Base-by-base conservation (phyloP, 2,113 vertebrate species). In the Elaphurus davidianus region DNA sequence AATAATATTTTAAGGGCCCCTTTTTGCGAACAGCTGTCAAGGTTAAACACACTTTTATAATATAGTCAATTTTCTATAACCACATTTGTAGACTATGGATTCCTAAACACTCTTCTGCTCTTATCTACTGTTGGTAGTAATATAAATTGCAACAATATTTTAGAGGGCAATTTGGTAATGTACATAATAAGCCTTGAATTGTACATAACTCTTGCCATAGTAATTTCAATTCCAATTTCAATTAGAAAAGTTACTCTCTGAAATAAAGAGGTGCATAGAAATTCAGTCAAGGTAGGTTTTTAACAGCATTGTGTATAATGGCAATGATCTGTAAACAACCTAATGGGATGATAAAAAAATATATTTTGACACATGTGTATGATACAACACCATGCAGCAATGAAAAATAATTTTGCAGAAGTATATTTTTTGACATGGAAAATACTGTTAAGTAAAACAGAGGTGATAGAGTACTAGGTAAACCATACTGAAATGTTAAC, bases 301-400 rank as follows among this genome's bases (percentile, higher is more conserved):
- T 47, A 71, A 57, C 12, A 91, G 43, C 36, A 84, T 6, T 95
- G 79, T 54, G 97, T 96, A 90, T 43, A 90, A 94, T 76, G 40
- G 57, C 28, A 92, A 84, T 25, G 74, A 87, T 60, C 27, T 94
- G 40, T 74, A 92, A 97, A 88, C 45, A 90, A 83, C 12, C 14
- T 81, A 97, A 92, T 82, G 21, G 33, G 21, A 64, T 43, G n/a
- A 94, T 88, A 93, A 95, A 28, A 40, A 90, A 94, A 87, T 74
- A 74, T 30, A 93, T 71, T 78, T 88, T 86, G 67, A 87, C 45
- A 83, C 11, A 90, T 23, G 60, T 2, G 71, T 36, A 89, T 36
- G 28, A 85, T 45, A 21, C 11, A 94, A 86, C 47, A 90, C 6
- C 15, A 96, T 30, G 33, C 6, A 95, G 36, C 23, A 14, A 96